These are phyloP conservation scores for Phenganax marumi DNA, from an alignment of 92 coral and sea anemone genomes.

Conservation along the genomic window DNA sequence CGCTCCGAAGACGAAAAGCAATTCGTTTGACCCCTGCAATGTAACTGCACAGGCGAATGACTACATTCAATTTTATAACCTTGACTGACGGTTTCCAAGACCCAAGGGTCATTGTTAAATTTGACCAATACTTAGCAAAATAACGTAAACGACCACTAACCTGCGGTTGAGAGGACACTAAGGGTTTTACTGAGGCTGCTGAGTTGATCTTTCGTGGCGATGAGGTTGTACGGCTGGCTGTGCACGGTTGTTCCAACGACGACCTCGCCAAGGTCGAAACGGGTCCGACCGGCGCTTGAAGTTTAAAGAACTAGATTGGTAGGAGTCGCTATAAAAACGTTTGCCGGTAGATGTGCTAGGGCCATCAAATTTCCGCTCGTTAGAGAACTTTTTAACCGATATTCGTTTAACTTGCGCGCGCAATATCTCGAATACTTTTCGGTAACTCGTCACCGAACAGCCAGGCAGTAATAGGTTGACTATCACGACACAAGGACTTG, in stretches of 20 bases:
- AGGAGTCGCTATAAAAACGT: conserved; percentile 5
- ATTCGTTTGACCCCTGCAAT: neutral
- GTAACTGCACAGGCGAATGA: neutral
- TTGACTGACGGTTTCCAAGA: neutral
- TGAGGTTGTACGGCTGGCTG: conserved; percentile 6
- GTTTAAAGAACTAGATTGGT: conserved; percentile 46
- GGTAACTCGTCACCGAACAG: conserved; percentile 19
- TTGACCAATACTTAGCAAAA: neutral
- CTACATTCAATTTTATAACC: conserved; percentile 25
- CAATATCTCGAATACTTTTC: conserved; percentile 5
- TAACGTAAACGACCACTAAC: conserved; percentile 25
- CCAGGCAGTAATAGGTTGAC: conserved; percentile 4
- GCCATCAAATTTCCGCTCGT: conserved; percentile 18
- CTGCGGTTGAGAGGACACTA: conserved; percentile 43
- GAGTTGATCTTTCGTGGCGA: conserved; percentile 24
- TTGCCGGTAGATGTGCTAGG: neutral
- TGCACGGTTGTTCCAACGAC: neutral
- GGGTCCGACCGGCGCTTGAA: conserved; percentile 52
- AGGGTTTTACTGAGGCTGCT: conserved; percentile 38
- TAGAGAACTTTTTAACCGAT: neutral
- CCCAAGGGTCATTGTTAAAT: neutral
- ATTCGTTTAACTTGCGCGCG: conserved; percentile 27
- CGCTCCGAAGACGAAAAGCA: neutral
- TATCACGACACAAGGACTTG: conserved; percentile 17
- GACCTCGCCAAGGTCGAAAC: conserved; percentile 17